phyloP scores from a whole-genome alignment of 2,113 vertebrate genomes.

The Bubalus kerabau region DNA sequence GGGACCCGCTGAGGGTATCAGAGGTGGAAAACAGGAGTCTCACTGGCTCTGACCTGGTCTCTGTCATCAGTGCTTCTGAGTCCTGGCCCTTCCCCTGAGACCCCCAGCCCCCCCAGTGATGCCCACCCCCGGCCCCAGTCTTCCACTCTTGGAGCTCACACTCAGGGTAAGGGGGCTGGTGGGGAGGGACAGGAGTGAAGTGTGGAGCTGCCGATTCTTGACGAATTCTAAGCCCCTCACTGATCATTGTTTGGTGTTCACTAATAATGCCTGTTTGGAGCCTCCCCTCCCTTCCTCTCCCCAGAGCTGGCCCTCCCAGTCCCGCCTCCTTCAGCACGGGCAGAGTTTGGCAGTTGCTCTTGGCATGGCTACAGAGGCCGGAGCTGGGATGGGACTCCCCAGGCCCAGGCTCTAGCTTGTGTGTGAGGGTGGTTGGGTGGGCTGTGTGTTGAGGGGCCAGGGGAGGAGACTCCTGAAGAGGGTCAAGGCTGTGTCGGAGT shows the following conservation, averaged over 20 bases:
- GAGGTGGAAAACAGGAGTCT: slow-evolving; percentile 24
- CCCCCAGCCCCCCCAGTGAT: slow-evolving; percentile 69
- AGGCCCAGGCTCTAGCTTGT: neutral
- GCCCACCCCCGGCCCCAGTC: slow-evolving; percentile 65
- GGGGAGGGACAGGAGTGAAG: slow-evolving; percentile 48
- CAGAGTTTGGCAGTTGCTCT: neutral
- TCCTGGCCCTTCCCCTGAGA: slow-evolving; percentile 69
- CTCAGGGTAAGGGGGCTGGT: slow-evolving; percentile 68
- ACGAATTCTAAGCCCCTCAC: neutral
- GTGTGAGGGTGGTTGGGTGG: neutral
- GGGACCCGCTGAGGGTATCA: neutral
- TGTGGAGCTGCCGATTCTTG: slow-evolving; percentile 26
- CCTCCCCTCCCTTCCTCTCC: neutral
- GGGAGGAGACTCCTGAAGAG: neutral
- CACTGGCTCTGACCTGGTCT: slow-evolving; percentile 72
- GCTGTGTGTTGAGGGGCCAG: neutral
- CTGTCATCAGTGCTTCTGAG: slow-evolving; percentile 74
- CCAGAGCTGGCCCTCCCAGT: neutral
- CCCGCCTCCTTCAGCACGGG: neutral
- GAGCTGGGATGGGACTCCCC: neutral
- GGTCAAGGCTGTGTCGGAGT: neutral
- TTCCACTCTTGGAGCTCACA: slow-evolving; percentile 73
- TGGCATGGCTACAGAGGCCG: slow-evolving; percentile 41
- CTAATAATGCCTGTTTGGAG: slow-evolving; percentile 57
- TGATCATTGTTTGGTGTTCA: slow-evolving; percentile 18